Evolutionary conservation across 2,113 vertebrate genomes (phyloP), one percentile per base, ranked within the genome.

Genomic region (Paedocypris sp.): DNA sequence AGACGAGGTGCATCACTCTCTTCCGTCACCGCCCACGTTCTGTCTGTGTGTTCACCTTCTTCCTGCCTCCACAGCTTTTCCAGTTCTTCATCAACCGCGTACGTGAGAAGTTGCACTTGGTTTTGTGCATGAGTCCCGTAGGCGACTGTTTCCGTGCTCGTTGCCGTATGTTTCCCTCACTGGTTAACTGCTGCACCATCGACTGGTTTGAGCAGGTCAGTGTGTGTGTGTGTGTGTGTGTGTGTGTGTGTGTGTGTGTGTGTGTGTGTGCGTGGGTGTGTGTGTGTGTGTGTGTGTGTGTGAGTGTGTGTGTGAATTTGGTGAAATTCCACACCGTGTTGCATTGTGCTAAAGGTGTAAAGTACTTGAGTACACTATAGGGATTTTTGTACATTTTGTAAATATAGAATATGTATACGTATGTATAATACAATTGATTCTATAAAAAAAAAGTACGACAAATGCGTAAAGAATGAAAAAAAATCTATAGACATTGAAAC

Each of bases 191-290:
- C 77, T 91, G 89, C 38, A 86, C 86, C 52, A 90, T 91, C 32
- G 87, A 92, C 71, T 91, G 86, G 87, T 91, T 91, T 78, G 85
- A 90, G 29, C 80, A 87, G 86, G 87, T 92, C 39, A 39, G 79
- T 20, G 3, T 33, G 2, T 1, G 11, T 22, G 16, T n/a, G n/a
- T n/a, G n/a, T n/a, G n/a, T n/a, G 6, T 10, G 50, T 54, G 41
- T 38, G 15, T 50, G 48, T 16, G 26, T 15, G 25, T 31, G 15
- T 20, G 20, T 10, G n/a, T 1, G 11, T 31, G 11, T 57, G 23
- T 8, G 19, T 42, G 26, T 5, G n/a, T n/a, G 13, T 22, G 20
- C 18, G 15, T 49, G 12, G 8, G n/a, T 31, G 28, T 49, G 10
- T n/a, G 28, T 19, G 16, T 25, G 28, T 49, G 46, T 49, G 25